Base-by-base conservation (phyloP, 2,888 invertebrate genomes). In the Andrena haemorrhoa region DNA sequence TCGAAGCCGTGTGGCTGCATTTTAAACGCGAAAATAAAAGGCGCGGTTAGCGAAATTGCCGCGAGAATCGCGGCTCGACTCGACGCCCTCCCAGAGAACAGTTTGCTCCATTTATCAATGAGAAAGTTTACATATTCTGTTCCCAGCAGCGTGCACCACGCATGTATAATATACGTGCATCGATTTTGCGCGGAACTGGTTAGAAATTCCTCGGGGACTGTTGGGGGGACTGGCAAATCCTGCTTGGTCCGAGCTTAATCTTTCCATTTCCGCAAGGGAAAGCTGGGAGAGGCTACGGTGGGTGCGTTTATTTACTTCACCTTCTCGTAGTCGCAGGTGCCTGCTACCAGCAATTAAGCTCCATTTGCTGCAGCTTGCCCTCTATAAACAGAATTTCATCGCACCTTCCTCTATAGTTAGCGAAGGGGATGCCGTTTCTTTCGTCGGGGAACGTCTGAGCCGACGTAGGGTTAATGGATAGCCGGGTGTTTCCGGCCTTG, bases 21-120 rank as follows among this genome's bases (percentile, higher is more conserved):
- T 75, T 79, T 75, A 63, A 81, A 64, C 61, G 66, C 35, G 53
- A 74, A 78, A 74, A 66, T 70, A 66, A 75, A 70, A 73, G 29
- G 20, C 2, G 8, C 7, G n/a, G 6, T 26, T 26, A 1, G 61
- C 33, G 49, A 26, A 35, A 58, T 35, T 35, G 31, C 16, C n/a
- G 49, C 47, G 56, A 47, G 49, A 63, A 72, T 68, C n/a, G 51
- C 33, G 47, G 10, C 60, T 16, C 16, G 51, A 16, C 10, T 56
- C 26, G 1, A 26, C 56, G 23, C 23, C 23, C 4, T 26, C 10
- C 10, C 20, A 0, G 23, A 26, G 10, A 10, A 56, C 1, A 26
- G 56, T 56, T 56, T 56, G 56, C 56, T 1, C 23, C 12, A 23
- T 23, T 56, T 56, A 26, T 56, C 56, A 56, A 10, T 23, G 56